A percentile compares a stretch with the other conserved stretches of the same genome.
These are phyloP conservation scores for Solen grandis DNA, from an alignment of 1,140 invertebrate species.

Conservation along the genomic window DNA sequence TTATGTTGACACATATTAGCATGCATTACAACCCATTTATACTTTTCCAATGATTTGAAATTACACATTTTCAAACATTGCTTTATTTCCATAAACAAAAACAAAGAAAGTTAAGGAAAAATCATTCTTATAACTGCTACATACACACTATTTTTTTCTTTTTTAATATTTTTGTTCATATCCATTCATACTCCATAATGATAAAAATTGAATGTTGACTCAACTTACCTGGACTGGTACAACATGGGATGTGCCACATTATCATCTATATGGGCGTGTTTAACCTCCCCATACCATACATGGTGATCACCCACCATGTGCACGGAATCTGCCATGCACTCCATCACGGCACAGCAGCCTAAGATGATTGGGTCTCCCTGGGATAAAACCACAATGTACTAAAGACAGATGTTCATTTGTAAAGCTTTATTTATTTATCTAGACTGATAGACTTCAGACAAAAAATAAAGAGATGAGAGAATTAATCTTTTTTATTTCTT, in stretches of 20 bases:
- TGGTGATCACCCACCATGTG: conserved; percentile 76
- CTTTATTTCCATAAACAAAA: no score
- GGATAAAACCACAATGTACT: conserved; percentile 6
- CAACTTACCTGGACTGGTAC: conserved; percentile 75
- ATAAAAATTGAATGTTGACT: no score
- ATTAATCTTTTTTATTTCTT: no score
- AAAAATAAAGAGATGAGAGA: neutral
- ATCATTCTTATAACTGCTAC: no score
- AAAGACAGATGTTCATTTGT: no score
- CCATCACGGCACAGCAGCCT: conserved; percentile 74
- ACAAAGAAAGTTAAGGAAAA: no score
- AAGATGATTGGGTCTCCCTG: conserved; percentile 76
- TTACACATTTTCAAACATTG: no score
- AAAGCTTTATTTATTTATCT: neutral
- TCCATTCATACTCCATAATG: no score
- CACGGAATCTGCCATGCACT: conserved; percentile 73
- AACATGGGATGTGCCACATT: conserved; percentile 72
- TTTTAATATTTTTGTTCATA: neutral
- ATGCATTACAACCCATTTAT: no score
- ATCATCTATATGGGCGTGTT: conserved; percentile 67
- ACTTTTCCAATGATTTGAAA: no score
- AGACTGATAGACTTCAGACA: neutral
- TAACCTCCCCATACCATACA: conserved; percentile 78
- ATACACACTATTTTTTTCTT: no score
- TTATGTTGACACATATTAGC: neutral